Evolutionary conservation across 2,797 vertebrate species (phyloP).

Genomic region (Eremophila alpestris): DNA sequence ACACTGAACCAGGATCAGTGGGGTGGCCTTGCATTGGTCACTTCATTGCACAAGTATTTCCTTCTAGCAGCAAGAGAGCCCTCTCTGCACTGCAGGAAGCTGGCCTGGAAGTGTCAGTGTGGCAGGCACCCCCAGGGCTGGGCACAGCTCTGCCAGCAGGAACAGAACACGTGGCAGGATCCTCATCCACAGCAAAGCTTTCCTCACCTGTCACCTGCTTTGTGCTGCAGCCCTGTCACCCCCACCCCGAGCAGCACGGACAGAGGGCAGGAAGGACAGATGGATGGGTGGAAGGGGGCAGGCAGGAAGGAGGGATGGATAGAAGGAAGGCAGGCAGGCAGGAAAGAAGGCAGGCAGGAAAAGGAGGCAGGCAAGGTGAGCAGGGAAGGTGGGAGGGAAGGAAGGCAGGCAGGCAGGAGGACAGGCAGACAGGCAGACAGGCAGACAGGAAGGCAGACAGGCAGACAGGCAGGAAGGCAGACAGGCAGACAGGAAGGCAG

Average conservation of each 20-base stretch:
- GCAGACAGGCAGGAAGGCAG: too few species aligned
- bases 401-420: neutral
- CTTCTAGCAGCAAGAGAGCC: neutral
- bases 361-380: too few species aligned
- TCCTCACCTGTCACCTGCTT: neutral
- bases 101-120: neutral
- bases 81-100: neutral
- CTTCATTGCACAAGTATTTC: neutral
- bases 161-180: neutral
- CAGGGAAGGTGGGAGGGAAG: too few species aligned
- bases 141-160: neutral
- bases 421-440: too few species aligned
- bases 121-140: neutral
- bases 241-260: neutral
- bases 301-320: neutral
- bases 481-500: rapidly evolving
- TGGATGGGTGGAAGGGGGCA: too few species aligned
- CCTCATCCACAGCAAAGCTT: neutral
- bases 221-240: too few species aligned
- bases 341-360: too few species aligned
- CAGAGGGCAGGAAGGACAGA: rapidly evolving
- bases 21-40: rapidly evolving
- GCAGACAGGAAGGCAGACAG: neutral
- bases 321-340: too few species aligned
- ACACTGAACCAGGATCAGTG: neutral